These are phyloP conservation scores for Hypena proboscidalis DNA, from an alignment of 2,888 invertebrate genomes.

Conservation along the genomic window DNA sequence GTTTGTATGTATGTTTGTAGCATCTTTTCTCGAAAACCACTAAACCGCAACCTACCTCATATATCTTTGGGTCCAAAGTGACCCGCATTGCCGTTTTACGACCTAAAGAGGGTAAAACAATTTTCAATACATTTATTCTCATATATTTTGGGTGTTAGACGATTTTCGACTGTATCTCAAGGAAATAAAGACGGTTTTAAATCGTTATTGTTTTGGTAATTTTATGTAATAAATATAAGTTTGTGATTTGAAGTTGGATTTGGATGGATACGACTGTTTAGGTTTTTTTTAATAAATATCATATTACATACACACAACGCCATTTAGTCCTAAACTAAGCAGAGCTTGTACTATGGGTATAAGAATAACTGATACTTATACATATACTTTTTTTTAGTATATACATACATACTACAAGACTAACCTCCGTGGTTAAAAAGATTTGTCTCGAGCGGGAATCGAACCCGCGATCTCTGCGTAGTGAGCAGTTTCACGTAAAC, in stretches of 20 bases:
- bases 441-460: too few species aligned
- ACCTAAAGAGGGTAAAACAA: slow-evolving; percentile 13
- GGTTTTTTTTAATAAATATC: too few species aligned
- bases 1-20: not conserved
- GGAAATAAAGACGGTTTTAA: rapidly evolving
- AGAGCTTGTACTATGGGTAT: too few species aligned
- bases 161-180: not conserved
- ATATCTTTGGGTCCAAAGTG: slow-evolving; percentile 17
- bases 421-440: too few species aligned
- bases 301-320: too few species aligned
- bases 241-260: slow-evolving; percentile 8
- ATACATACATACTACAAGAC: too few species aligned
- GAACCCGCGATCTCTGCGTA: too few species aligned
- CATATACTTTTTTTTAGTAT: too few species aligned
- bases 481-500: too few species aligned
- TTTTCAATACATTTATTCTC: slow-evolving; percentile 24
- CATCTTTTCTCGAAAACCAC: slow-evolving; percentile 22
- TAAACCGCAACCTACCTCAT: slow-evolving; percentile 20
- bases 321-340: too few species aligned
- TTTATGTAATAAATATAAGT: slow-evolving; percentile 33
- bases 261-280: slow-evolving; percentile 19
- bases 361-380: too few species aligned
- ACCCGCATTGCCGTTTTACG: slow-evolving; percentile 38
- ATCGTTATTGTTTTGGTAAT: slow-evolving; percentile 9
- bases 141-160: not conserved